These are phyloP conservation scores for Ostrea edulis DNA, from an alignment of 1,140 invertebrate genomes.

Conservation along the genomic window DNA sequence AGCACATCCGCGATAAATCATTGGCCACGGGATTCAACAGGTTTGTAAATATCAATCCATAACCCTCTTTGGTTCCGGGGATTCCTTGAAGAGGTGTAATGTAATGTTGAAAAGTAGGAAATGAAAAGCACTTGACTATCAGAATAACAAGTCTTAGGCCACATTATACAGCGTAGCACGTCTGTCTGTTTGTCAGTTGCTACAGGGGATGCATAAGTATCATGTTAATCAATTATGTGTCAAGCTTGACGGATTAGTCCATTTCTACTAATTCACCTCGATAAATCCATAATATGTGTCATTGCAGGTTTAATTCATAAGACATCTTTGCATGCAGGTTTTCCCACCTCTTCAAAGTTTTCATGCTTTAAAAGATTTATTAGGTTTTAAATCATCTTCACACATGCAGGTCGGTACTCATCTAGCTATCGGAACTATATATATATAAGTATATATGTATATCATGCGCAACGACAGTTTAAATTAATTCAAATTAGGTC, in stretches of 20 bases:
- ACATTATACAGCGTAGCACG: neutral
- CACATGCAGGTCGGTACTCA: too few relatives aligned
- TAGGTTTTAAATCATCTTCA: too few relatives aligned
- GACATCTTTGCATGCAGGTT: neutral
- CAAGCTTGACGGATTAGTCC: neutral
- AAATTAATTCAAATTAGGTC: too few relatives aligned
- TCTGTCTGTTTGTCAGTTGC: neutral
- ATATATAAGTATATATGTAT: too few relatives aligned
- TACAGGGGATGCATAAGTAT: neutral
- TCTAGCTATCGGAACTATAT: too few relatives aligned
- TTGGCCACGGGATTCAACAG: neutral
- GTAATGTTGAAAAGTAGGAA: neutral
- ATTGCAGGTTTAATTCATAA: neutral
- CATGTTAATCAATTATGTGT: neutral
- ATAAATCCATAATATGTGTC: too few relatives aligned
- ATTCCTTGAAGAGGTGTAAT: neutral
- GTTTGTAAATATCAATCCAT: neutral
- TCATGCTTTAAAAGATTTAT: too few relatives aligned
- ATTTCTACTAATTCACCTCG: neutral
- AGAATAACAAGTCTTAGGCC: neutral
- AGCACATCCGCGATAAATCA: too few relatives aligned
- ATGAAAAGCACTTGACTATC: neutral
- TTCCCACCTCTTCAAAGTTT: neutral
- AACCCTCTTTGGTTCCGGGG: neutral
- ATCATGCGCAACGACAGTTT: too few relatives aligned